These are phyloP conservation scores for Mormyrus hasselquistii DNA, from an alignment of 2,797 vertebrate species.

Conservation along the genomic window DNA sequence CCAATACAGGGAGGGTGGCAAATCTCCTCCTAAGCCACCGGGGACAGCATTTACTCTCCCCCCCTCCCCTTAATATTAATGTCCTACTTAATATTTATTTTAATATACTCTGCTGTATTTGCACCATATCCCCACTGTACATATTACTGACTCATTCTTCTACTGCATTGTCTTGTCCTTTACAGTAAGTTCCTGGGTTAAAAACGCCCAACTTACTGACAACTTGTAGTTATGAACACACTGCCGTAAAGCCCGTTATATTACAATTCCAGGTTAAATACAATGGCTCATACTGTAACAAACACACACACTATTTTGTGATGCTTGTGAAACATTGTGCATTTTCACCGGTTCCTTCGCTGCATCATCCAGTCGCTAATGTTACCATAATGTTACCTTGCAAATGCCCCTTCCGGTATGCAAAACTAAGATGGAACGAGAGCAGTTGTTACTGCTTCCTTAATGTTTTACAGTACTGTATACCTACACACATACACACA, in stretches of 20 bases:
- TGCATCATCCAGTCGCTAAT: background rate
- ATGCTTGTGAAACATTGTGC: background rate
- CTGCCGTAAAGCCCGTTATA: background rate
- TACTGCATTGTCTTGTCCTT: too few species aligned
- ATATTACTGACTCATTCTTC: background rate
- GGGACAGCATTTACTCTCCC: background rate
- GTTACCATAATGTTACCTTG: background rate
- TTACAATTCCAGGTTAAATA: background rate
- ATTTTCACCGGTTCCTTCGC: background rate
- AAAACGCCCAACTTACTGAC: background rate
- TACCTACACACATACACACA: background rate
- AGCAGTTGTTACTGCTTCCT: background rate
- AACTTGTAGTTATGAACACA: background rate
- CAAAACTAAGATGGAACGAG: background rate
- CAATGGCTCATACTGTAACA: background rate
- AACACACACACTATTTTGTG: background rate
- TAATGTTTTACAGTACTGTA: background rate
- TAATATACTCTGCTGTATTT: background rate
- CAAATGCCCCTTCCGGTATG: background rate
- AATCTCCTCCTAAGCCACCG: background rate
- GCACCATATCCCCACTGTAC: background rate
- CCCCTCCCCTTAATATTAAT: background rate
- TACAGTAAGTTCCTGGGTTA: background rate
- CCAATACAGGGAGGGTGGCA: background rate
- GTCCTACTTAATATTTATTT: background rate